Conservation (phyloP, 2,113 vertebrate species). For the Tachysurus vachellii region DNA sequence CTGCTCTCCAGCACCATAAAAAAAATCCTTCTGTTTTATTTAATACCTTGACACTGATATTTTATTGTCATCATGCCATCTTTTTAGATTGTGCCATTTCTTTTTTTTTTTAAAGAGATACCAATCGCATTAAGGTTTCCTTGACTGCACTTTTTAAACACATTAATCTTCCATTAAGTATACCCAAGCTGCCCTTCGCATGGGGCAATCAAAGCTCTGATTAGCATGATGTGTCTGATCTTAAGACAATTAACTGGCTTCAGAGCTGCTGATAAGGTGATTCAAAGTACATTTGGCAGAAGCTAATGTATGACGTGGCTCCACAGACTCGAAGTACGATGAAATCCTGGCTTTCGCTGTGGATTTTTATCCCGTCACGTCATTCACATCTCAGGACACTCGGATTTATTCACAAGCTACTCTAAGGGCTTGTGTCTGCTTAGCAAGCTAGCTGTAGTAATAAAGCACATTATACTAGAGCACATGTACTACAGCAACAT, state of each 20-base stretch:
- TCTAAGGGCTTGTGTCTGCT: background rate
- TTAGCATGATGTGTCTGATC: conserved; percentile 52
- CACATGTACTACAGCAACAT: background rate
- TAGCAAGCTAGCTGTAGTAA: background rate
- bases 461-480: background rate
- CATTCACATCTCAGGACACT: background rate
- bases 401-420: too few species aligned
- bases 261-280: conserved; percentile 38
- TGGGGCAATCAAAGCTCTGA: conserved; percentile 44
- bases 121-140: conserved; percentile 47
- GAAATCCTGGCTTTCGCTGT: background rate
- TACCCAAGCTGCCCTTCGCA: conserved; percentile 25
- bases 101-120: conserved; percentile 48
- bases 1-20: too few species aligned
- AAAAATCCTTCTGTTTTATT: too few species aligned
- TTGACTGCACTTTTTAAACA: conserved; percentile 45
- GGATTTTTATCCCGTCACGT: background rate
- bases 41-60: background rate
- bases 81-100: conserved; percentile 29
- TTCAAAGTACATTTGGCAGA: conserved; percentile 37
- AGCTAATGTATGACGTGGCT: conserved; percentile 8
- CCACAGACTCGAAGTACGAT: background rate
- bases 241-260: conserved; percentile 51
- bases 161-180: conserved; percentile 48
- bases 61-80: background rate